These are phyloP conservation scores for Polypedilum pembai DNA, from an alignment of 1,140 invertebrate species.

Conservation along the genomic window DNA sequence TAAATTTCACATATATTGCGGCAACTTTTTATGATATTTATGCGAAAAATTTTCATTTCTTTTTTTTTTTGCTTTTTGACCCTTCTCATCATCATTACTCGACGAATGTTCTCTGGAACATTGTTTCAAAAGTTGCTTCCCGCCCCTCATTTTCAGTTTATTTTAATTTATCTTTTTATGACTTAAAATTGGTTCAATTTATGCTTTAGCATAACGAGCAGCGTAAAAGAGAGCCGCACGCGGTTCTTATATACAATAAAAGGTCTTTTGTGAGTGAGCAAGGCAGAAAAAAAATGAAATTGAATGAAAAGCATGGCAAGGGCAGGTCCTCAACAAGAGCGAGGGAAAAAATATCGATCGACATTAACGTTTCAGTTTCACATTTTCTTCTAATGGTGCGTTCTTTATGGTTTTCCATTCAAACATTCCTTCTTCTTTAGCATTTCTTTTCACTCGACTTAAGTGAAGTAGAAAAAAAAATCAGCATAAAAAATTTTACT, in stretches of 20 bases:
- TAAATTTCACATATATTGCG: neutral
- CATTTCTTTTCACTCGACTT: neutral
- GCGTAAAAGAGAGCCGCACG: neutral
- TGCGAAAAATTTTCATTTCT: neutral
- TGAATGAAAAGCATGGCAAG: conserved; percentile 4
- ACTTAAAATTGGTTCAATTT: conserved; percentile 28
- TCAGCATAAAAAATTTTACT: conserved; percentile 13
- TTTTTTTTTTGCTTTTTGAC: neutral
- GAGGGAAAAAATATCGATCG: neutral
- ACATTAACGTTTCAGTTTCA: conserved; percentile 26
- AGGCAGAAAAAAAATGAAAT: neutral
- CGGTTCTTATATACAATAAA: neutral
- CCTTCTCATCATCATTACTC: neutral
- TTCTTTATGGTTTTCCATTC: conserved; percentile 25
- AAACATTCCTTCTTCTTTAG: neutral
- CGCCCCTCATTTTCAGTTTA: neutral
- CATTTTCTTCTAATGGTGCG: conserved; percentile 20
- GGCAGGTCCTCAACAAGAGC: neutral
- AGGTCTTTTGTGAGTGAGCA: neutral
- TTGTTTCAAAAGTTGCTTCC: neutral
- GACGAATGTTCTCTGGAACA: too few relatives aligned
- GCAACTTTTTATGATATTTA: conserved; percentile 11
- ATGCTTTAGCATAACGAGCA: neutral
- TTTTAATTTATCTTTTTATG: conserved; percentile 15
- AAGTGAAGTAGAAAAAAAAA: neutral